Base-by-base conservation (phyloP, 2,113 vertebrate genomes). In the Amblyopsis rosae region DNA sequence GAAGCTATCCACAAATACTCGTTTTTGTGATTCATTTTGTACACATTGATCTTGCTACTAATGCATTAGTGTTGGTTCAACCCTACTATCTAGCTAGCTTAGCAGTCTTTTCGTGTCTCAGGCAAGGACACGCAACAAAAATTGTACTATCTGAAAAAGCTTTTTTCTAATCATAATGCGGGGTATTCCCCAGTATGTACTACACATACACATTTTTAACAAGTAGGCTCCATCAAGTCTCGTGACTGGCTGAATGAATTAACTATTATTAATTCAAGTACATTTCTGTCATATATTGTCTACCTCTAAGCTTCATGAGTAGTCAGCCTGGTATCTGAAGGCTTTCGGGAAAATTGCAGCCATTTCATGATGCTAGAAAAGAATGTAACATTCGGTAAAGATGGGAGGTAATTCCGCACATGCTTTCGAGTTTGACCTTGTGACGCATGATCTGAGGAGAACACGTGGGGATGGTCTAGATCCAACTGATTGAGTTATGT, bases 401-500 rank as follows among this genome's bases (percentile, higher is more conserved):
- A 74, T 77, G 69, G 16, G 62, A n/a, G 51, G 67, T 53, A n/a
- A 65, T 81, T 80, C 70, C 69, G 80, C 82, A 47, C 83, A 62
- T 77, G 86, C 81, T 77, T 75, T 70, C 63, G 62, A 54, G 19
- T 87, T 81, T 94, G 93, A 94, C 93, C 93, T 94, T 94, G 93
- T 93, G 90, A 89, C 80, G 87, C 80, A 16, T 81, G 90, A 82
- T 88, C 87, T 62, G 58, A 62, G 49, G 80, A 63, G 41, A 61
- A 53, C 91, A 91, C 87, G 91, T 91, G 91, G 79, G 64, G 47
- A 48, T 1, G 26, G 26, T 53, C 35, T 64, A 59, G 77, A 82
- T 64, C 19, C 51, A 17, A n/a, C 10, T 41, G 4, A 3, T 48
- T 69, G 26, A 26, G 3, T 66, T 1, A 54, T 56, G 19, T 67